Evolutionary conservation across 2,113 vertebrate genomes (phyloP).

Genomic region (Myotis brandtii): DNA sequence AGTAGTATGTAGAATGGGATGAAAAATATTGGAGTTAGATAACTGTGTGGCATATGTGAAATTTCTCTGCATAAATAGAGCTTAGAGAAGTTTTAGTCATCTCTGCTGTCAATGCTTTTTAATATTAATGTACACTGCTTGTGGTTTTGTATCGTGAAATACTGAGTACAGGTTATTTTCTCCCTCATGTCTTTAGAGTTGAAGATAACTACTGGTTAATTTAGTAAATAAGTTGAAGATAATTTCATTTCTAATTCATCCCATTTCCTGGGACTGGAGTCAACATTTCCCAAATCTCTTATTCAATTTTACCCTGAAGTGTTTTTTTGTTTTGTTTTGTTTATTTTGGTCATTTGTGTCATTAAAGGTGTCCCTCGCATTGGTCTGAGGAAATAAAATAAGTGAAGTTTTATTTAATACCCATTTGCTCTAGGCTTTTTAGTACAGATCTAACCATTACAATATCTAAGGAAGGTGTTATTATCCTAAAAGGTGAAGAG

Average conservation of each 20-base stretch:
- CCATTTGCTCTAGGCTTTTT: slow-evolving; percentile 1
- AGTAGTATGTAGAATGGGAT: not conserved
- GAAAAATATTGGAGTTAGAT: slow-evolving; percentile 16
- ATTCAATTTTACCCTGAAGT: not conserved
- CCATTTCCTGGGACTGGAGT: slow-evolving; percentile 18
- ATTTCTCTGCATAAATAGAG: slow-evolving; percentile 58
- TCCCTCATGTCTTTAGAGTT: not conserved
- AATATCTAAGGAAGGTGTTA: not conserved
- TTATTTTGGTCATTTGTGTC: not conserved
- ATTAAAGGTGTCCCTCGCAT: not conserved
- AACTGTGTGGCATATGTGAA: slow-evolving; percentile 35
- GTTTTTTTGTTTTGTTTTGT: not conserved
- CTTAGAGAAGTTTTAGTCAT: slow-evolving; percentile 61
- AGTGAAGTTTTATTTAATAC: not conserved
- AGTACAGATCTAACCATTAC: not conserved
- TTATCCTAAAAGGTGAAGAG: not conserved
- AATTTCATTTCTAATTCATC: slow-evolving; percentile 51
- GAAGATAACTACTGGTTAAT: slow-evolving; percentile 15
- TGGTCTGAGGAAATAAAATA: not conserved
- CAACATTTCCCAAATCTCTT: not conserved
- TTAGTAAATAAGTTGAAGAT: slow-evolving; percentile 26
- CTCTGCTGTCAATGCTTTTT: slow-evolving; percentile 40
- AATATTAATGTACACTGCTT: slow-evolving; percentile 49
- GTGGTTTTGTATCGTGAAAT: slow-evolving; percentile 45
- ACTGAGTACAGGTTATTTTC: slow-evolving; percentile 41